Percentiles rank a stretch among this genome's conserved stretches.
Conservation (phyloP, 2,797 vertebrate genomes). For the Zalophus californianus region DNA sequence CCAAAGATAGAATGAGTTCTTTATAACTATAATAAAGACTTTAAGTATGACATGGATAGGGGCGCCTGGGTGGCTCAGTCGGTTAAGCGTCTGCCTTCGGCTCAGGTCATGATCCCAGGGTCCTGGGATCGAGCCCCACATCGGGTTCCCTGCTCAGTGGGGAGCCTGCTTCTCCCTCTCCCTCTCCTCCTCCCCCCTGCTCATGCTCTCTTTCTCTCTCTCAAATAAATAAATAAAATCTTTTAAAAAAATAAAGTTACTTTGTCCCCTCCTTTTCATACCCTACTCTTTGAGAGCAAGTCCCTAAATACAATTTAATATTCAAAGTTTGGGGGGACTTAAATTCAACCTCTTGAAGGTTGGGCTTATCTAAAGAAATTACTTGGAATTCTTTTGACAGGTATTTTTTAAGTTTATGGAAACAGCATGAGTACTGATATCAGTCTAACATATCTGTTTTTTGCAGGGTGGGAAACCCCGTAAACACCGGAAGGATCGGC, state of each 20-base stretch:
- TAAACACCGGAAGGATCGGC: conserved; percentile 96
- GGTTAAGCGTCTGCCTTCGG: not conserved
- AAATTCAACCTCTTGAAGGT: not conserved
- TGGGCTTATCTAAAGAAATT: not conserved
- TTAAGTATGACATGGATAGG: not conserved
- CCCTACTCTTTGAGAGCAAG: not conserved
- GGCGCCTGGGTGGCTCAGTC: not conserved
- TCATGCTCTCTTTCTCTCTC: no score
- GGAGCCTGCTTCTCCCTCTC: no score
- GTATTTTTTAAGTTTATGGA: conserved; percentile 44
- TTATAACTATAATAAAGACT: not conserved
- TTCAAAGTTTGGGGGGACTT: not conserved
- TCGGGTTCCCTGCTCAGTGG: no score
- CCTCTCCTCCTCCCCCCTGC: no score
- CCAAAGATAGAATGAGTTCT: not conserved
- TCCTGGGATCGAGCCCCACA: no score
- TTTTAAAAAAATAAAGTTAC: not conserved
- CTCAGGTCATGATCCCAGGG: not conserved
- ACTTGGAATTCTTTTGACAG: conserved; percentile 31
- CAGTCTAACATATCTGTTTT: conserved; percentile 65
- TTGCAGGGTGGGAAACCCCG: conserved; percentile 92
- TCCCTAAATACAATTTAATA: not conserved
- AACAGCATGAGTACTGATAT: not conserved
- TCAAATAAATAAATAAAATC: no score
- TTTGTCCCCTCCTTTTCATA: not conserved